Evolutionary conservation across 2,888 invertebrate species (phyloP), one percentile per base, ranked within the genome.

Genomic region (Adelognathus sp.): DNA sequence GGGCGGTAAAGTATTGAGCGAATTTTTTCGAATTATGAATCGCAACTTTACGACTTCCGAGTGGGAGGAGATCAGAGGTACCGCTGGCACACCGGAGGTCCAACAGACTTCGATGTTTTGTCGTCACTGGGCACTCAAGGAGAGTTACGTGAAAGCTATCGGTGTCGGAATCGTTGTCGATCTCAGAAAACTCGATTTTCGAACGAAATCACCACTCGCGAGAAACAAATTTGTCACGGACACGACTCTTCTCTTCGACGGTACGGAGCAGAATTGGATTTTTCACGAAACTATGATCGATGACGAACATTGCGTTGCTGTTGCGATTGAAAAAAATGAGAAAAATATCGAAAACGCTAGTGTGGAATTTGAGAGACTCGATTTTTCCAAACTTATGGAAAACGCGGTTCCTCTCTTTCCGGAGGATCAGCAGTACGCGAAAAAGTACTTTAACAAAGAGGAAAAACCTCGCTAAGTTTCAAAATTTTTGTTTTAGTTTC

Each of bases 61-160:
- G 92, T 99, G 98, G 98, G 88, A 89, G 0, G 94, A 93, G 64
- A 97, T 99, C 81, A 93, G 91, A 69, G 92, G 92, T 41, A 92
- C 92, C 76, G 87, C 91, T 9, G 92, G 91, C 58, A 84, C 85
- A n/a, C 24, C 85, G 2, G 95, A 96, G 83, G 87, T 88, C 21
- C 93, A 95, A n/a, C 95, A 97, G 90, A 92, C 97, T 36, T 93
- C 93, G 14, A 95, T 95, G 87, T 99, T 98, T 92, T 98, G 96
- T 90, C 93, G 98, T 79, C 94, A 96, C 87, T 99, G 99, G 98
- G 96, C 97, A 85, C 92, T 99, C 60, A 99, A 99, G 92, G 98
- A 99, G 91, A 96, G 98, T 89, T 98, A 97, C 89, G 96, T 97
- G 0, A 99, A 99, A 92, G 98, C 98, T 81, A 93, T 95, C 69